phyloP scores from a whole-genome alignment of 37 sponge, comb jelly and placozoan species.

The Crambe crambe region DNA sequence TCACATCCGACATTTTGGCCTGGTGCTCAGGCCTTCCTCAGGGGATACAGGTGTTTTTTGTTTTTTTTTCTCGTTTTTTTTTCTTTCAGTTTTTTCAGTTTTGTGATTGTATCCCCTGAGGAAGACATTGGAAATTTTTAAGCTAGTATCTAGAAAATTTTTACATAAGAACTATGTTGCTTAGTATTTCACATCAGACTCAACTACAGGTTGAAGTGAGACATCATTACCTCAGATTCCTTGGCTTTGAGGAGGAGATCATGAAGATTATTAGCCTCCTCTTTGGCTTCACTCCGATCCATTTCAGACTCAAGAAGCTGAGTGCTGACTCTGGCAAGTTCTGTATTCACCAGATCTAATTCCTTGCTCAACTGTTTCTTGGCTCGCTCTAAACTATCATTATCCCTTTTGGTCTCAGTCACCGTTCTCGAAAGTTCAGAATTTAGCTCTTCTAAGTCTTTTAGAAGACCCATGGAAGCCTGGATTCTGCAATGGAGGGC shows the following conservation, averaged over 20 bases:
- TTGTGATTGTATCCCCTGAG: no score
- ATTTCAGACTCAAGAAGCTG: neutral
- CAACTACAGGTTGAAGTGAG: neutral
- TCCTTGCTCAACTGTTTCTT: neutral
- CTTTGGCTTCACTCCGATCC: neutral
- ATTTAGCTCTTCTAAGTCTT: slow-evolving; percentile 23
- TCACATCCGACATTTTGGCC: no score
- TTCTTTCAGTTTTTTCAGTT: no score
- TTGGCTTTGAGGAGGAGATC: neutral
- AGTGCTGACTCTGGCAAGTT: neutral
- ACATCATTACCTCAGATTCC: neutral
- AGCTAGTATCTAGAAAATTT: no score
- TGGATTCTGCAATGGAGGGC: slow-evolving; percentile 9
- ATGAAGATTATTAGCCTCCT: slow-evolving; percentile 9
- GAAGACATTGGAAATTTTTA: no score
- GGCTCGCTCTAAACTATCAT: neutral
- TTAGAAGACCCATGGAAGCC: slow-evolving; percentile 12
- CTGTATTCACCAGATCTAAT: neutral
- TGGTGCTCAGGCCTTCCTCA: no score
- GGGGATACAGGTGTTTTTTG: no score
- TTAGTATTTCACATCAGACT: no score
- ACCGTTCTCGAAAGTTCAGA: slow-evolving; percentile 20
- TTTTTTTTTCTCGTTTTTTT: no score
- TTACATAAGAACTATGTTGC: no score
- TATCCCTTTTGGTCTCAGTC: neutral